Evolutionary conservation across 2,888 invertebrate species (phyloP), one percentile per base, ranked within the genome.

Genomic region (Eurois occulta): DNA sequence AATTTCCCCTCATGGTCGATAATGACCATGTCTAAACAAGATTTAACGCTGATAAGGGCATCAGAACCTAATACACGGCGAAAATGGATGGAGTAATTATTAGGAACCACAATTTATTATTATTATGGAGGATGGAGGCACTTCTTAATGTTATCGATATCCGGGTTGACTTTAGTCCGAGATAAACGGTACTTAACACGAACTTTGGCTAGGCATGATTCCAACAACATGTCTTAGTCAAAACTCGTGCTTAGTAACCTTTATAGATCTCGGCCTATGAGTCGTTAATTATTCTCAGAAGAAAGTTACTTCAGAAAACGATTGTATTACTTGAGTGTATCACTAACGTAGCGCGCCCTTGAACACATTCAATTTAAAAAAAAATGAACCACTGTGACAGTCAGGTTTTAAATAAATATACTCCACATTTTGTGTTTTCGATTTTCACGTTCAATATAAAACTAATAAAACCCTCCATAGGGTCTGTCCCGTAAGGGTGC

Each of bases 381-480:
- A 24, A 11, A 41, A 41, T 32, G 16, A n/a, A 1, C n/a, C 16
- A 41, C 24, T n/a, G 21, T 41, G 11, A 2, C 7, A 43, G 16
- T 8, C 24, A 55, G n/a, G 24, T 11, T 55, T 32, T 35, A 16
- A 43, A 21, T 75, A 58, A n/a, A 41, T 32, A 24, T 16, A 4
- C 32, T 38, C 8, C 48, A 41, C 13, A n/a, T 32, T 62, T 24
- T 16, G 6, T 11, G 5, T 48, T 52, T 75, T 60, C 52, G 2
- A 58, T 32, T 66, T 69, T 32, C 46, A 41, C 38, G 13, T n/a
- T 58, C 60, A 46, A 55, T 75, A 62, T 43, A 66, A 66, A 75
- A 68, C 32, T 6, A 52, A 81, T 78, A 66, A 80, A 66, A 67
- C 32, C 52, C n/a, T 62, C 24, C 41, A 62, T 72, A 69, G 24